These are phyloP conservation scores for Apocheima hispidaria DNA, from an alignment of 2,888 invertebrate genomes.

Conservation along the genomic window DNA sequence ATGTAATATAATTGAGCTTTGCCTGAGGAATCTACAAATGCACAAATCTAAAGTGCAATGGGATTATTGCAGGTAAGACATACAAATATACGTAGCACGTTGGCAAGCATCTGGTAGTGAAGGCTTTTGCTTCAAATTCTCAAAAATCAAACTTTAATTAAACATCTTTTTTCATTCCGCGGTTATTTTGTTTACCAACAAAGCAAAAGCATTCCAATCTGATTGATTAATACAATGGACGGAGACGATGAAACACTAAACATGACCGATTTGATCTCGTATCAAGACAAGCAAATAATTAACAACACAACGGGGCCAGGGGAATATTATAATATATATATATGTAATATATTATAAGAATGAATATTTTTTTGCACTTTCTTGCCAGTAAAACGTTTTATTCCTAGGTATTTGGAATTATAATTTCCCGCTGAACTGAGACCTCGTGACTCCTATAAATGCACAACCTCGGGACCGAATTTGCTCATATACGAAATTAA, in stretches of 20 bases:
- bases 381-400: no score
- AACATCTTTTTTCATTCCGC: background rate
- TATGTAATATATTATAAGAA: no score
- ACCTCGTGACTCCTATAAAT: no score
- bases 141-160: background rate
- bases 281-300: no score
- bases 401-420: no score
- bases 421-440: no score
- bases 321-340: no score
- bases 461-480: no score
- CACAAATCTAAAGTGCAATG: slow-evolving; percentile 2
- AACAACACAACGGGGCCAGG: no score
- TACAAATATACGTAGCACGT: background rate
- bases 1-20: slow-evolving; percentile 11
- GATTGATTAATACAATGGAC: slow-evolving; percentile 15
- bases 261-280: background rate
- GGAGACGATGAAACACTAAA: slow-evolving; percentile 7
- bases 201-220: slow-evolving; percentile 24
- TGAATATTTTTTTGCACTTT: no score
- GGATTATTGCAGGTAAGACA: background rate
- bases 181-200: slow-evolving; percentile 25
- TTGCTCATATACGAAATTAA: no score
- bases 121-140: no score
- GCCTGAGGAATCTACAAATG: slow-evolving; percentile 18
- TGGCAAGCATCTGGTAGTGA: background rate